Evolutionary conservation across 2,113 vertebrate genomes (phyloP).

Genomic region (Ceyx margarethae): DNA sequence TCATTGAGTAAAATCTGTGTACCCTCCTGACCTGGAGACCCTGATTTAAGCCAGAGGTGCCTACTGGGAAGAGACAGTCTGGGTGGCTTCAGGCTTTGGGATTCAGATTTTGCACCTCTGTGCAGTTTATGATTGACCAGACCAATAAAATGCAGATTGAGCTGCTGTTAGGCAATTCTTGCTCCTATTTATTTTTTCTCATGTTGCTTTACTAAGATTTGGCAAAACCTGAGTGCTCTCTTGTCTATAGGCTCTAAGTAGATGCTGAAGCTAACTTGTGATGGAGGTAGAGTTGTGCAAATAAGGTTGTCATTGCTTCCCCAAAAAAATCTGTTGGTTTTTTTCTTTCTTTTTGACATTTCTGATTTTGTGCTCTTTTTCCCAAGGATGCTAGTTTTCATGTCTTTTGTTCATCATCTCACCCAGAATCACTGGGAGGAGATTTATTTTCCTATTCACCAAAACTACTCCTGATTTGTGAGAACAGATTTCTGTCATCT

Average conservation of each 20-base stretch:
- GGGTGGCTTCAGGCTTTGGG: no score
- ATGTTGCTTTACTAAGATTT: not conserved
- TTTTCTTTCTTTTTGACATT: not conserved
- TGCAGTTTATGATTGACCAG: not conserved
- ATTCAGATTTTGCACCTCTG: not conserved
- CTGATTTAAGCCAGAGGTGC: not conserved
- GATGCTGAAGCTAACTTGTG: not conserved
- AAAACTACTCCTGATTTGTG: not conserved
- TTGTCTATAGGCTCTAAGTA: not conserved
- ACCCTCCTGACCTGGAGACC: not conserved
- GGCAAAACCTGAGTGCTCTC: not conserved
- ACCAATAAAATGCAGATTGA: not conserved
- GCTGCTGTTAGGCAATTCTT: not conserved
- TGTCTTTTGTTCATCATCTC: not conserved
- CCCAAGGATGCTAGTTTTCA: not conserved
- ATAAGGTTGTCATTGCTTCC: conserved; percentile 3
- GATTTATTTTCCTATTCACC: not conserved
- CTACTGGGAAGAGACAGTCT: not conserved
- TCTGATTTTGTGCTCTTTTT: not conserved
- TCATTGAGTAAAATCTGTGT: not conserved
- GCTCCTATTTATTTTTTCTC: not conserved
- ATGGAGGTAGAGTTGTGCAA: not conserved
- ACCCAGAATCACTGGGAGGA: not conserved
- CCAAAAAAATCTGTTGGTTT: not conserved
- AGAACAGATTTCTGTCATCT: not conserved